Evolutionary conservation across 2,888 invertebrate species (phyloP).

Genomic region (Trichogramma evanescens): DNA sequence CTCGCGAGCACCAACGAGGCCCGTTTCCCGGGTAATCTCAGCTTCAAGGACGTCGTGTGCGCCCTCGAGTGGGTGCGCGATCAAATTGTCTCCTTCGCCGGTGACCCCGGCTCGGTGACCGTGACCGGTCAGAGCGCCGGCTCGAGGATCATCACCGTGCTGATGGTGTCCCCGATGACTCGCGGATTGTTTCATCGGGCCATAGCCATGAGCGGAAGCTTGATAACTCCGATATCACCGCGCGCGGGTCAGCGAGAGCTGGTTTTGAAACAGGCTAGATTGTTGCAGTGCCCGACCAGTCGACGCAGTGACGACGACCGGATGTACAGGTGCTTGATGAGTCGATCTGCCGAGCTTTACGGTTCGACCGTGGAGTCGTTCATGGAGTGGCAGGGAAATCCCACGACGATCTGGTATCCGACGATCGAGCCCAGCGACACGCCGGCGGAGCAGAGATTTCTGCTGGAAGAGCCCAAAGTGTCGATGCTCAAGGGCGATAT

Average conservation of each 20-base stretch:
- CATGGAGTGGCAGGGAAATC: constrained; percentile 49
- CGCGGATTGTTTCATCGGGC: constrained; percentile 63
- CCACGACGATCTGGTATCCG: constrained; percentile 54
- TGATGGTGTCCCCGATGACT: constrained; percentile 56
- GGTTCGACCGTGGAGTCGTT: constrained; percentile 22
- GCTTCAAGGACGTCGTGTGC: constrained; percentile 63
- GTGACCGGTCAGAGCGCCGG: constrained; percentile 54
- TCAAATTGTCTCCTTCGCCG: constrained; percentile 61
- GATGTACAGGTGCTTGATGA: constrained; percentile 57
- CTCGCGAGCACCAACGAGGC: constrained; percentile 59
- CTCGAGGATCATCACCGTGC: constrained; percentile 43
- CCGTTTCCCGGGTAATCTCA: constrained; percentile 61
- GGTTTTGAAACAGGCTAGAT: constrained; percentile 56
- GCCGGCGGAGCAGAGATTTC: constrained; percentile 57
- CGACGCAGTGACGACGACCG: constrained; percentile 43
- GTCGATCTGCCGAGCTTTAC: constrained; percentile 37
- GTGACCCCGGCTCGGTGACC: constrained; percentile 58
- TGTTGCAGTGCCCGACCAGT: constrained; percentile 54
- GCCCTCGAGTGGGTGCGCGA: constrained; percentile 59
- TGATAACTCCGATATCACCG: constrained; percentile 52
- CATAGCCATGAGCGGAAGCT: constrained; percentile 62
- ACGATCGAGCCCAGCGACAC: constrained; percentile 57
- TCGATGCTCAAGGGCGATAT: constrained; percentile 53
- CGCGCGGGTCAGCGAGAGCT: constrained; percentile 52
- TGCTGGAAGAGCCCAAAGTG: constrained; percentile 55